Evolutionary conservation across 1,140 invertebrate species (phyloP), one percentile per base, ranked within the genome.

Genomic region (Tyrophagus putrescentiae): DNA sequence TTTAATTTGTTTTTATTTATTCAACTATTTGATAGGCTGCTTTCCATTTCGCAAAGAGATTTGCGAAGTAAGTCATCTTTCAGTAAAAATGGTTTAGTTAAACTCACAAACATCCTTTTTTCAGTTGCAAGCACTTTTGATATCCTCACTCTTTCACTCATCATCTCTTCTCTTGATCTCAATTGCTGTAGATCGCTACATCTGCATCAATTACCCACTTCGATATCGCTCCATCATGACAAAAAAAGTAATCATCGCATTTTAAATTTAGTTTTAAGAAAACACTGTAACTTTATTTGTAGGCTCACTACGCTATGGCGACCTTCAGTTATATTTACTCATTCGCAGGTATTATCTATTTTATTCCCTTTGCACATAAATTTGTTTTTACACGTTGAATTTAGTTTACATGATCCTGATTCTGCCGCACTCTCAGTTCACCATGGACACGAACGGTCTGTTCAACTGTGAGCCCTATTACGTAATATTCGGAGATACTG

Each of bases 181-280:
- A n/a, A 60, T 60, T 13, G 57, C 57, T 7, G 32, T 60, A 13
- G 57, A 60, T 31, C 48, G 57, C 23, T 60, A 60, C 32, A 56
- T 56, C 21, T 60, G 56, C 32, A 57, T 57, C 31, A 36, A 33
- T 29, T 33, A 57, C 31, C 56, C 56, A 9, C 29, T 57, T 6
- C 16, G 56, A 29, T 57, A 57, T 57, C 56, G 32, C 9, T 36
- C 56, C 6, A 16, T 57, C 11, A 57, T 57, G 56, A 57, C 56
- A 23, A 57, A 36, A 41, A 57, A 57, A 39, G 56, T 57, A 52
- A 18, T 21, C 7, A 48, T 48, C 44, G 31, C 5, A 48, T 6
- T n/a, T 6, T 48, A 6, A 6, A 48, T 48, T 6, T 27, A 27
- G 23, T 6, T 48, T 48, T 7, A 48, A n/a, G 6, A 13, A 5